These are phyloP conservation scores for Galagoides demidoff DNA, from an alignment of 2,797 vertebrate species.

Conservation along the genomic window DNA sequence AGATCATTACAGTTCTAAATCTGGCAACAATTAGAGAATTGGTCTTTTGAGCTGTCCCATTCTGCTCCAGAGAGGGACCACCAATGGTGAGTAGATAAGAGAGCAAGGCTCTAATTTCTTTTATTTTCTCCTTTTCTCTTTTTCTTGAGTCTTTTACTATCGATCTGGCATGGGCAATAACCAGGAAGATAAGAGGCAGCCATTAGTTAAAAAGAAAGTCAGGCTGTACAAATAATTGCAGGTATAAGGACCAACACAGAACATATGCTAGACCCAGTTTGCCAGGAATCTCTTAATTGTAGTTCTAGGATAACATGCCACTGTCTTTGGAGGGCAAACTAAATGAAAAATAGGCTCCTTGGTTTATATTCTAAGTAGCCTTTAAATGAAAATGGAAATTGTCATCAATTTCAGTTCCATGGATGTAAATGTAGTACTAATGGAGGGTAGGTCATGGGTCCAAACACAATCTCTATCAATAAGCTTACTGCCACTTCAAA, in stretches of 20 bases:
- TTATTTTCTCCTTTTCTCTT: background rate
- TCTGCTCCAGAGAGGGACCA: background rate
- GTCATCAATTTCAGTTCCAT: constrained; percentile 64
- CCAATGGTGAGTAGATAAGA: constrained; percentile 5
- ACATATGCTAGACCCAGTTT: constrained; percentile 22
- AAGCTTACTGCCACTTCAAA: constrained; percentile 57
- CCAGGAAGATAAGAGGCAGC: background rate
- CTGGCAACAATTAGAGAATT: background rate
- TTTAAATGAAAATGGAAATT: constrained; percentile 49
- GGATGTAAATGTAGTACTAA: constrained; percentile 55
- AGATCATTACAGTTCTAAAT: background rate
- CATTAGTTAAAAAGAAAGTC: constrained; percentile 19
- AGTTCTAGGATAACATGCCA: constrained; percentile 18
- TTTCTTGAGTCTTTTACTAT: background rate
- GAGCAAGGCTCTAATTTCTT: background rate
- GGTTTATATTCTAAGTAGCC: constrained; percentile 32
- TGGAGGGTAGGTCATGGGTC: constrained; percentile 19
- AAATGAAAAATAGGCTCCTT: constrained; percentile 42
- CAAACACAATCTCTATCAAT: constrained; percentile 9
- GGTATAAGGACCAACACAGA: constrained; percentile 25
- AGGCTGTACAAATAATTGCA: background rate
- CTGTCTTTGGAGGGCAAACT: constrained; percentile 14
- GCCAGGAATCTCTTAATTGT: constrained; percentile 47
- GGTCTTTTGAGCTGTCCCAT: background rate
- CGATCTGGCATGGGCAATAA: background rate